Conservation (phyloP, 2,888 invertebrate species). For the Dryadula phaetusa region DNA sequence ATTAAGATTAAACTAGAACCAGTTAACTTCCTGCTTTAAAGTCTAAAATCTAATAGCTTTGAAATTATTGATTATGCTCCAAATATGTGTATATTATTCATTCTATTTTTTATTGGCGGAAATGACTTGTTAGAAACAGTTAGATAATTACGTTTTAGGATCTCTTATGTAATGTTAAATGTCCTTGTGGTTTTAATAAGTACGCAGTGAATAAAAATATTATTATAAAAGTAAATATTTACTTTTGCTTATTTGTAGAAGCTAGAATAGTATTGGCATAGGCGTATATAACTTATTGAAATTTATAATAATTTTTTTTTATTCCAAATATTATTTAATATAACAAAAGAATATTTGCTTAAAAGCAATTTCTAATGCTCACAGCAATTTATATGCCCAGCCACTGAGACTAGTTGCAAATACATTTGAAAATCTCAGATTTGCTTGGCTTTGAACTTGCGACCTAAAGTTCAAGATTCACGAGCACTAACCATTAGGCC, state of each 20-base stretch:
- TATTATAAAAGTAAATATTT: not conserved
- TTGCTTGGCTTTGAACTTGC: slow-evolving; percentile 15
- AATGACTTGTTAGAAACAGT: slow-evolving; percentile 34
- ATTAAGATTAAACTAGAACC: slow-evolving; percentile 47
- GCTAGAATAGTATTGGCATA: too few species aligned
- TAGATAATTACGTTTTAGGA: slow-evolving; percentile 25
- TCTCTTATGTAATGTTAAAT: slow-evolving; percentile 22
- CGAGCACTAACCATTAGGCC: slow-evolving; percentile 20
- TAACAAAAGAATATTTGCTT: too few species aligned
- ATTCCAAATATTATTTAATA: too few species aligned
- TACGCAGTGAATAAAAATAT: not conserved
- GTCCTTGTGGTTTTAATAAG: slow-evolving; percentile 14
- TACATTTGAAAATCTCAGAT: slow-evolving; percentile 18
- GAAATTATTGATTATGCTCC: slow-evolving; percentile 41
- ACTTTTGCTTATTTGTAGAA: too few species aligned
- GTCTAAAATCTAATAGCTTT: slow-evolving; percentile 44
- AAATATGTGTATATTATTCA: slow-evolving; percentile 43
- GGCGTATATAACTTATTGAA: too few species aligned
- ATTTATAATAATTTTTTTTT: too few species aligned
- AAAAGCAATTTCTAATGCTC: not conserved
- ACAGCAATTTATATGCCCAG: not conserved
- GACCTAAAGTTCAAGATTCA: slow-evolving; percentile 20
- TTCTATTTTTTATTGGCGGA: slow-evolving; percentile 34
- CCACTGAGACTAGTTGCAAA: slow-evolving; percentile 7
- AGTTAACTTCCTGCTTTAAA: slow-evolving; percentile 47